Base-by-base conservation (phyloP, 53 echinoderm and acorn worm genomes). In the Apostichopus leukothele region DNA sequence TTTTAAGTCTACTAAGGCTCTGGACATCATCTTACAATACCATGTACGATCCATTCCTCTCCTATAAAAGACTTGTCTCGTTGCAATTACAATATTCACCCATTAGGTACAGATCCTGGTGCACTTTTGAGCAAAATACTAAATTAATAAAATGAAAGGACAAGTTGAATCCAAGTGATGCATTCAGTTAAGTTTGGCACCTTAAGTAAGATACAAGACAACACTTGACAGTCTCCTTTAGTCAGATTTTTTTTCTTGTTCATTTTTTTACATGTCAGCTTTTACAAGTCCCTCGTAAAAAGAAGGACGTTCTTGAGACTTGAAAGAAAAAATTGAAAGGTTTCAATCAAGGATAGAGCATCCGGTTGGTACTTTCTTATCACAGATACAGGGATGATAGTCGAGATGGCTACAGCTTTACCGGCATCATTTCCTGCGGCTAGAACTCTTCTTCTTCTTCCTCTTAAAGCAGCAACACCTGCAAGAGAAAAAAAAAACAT, bases 381-480 rank as follows among this genome's bases (percentile, higher is more conserved):
- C 66, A 10, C 12, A 67, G 85, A 67, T 39, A 39, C 85, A 50
- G 27, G 25, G 26, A 67, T 6, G 81, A 81, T 7, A 51, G 16
- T 12, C 7, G 76, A 76, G 76, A 51, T 26, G 81, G 50, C 7
- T 55, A 59, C 51, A 81, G 18, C 12, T 54, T 51, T 9, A 59
- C 67, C 54, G 60, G 25, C 67, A 78, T 91, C 88, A 96, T 92
- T 99, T 96, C 51, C 96, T 90, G 60, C 96, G 86, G 14, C 90
- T 89, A 0, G 90, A 81, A n/a, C 94, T 85, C 96, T 99, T 99
- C 92, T 99, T 99, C 92, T 96, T 99, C 91, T 96, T 99, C 88
- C 99, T 96, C 93, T 96, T 99, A 93, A 99, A 98, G 90, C 95
- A 99, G 87, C 99, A 99, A 91, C 99, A 99, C 90, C 99, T 96